Conservation (phyloP, 92 coral and sea anemone species). For the Actinostola sp. region DNA sequence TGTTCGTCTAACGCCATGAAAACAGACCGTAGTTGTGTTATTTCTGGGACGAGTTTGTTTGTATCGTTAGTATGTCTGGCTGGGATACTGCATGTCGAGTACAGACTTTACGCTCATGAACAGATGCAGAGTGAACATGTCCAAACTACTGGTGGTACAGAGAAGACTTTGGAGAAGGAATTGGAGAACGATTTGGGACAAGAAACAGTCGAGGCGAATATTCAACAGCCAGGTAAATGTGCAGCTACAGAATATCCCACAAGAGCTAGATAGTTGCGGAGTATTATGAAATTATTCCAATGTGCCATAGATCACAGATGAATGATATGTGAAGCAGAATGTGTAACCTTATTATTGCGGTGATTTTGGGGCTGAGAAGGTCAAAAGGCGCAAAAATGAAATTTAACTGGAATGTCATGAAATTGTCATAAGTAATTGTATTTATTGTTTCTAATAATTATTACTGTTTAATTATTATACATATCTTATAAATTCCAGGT, state of each 20-base stretch:
- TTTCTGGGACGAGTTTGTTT: slow-evolving; percentile 16
- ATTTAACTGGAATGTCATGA: too few relatives aligned
- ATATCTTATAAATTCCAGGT: too few relatives aligned
- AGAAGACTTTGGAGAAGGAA: neutral
- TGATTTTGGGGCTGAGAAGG: too few relatives aligned
- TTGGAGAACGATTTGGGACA: neutral
- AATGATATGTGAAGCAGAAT: too few relatives aligned
- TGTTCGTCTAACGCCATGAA: neutral
- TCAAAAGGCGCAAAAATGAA: too few relatives aligned
- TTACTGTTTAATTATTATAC: too few relatives aligned
- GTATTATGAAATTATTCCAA: too few relatives aligned
- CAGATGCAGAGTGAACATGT: neutral
- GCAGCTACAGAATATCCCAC: neutral
- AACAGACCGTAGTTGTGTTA: neutral
- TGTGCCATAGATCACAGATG: too few relatives aligned
- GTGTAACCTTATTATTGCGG: too few relatives aligned
- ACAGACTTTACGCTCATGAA: slow-evolving; percentile 14
- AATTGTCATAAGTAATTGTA: too few relatives aligned
- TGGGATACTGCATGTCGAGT: slow-evolving; percentile 23
- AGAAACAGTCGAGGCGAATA: neutral
- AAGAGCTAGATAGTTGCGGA: too few relatives aligned
- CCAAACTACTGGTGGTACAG: neutral
- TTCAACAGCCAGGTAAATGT: neutral
- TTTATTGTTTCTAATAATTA: too few relatives aligned
- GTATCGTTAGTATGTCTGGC: slow-evolving; percentile 18